Conservation (phyloP, 2,113 vertebrate species). For the Arothron firmamentum region DNA sequence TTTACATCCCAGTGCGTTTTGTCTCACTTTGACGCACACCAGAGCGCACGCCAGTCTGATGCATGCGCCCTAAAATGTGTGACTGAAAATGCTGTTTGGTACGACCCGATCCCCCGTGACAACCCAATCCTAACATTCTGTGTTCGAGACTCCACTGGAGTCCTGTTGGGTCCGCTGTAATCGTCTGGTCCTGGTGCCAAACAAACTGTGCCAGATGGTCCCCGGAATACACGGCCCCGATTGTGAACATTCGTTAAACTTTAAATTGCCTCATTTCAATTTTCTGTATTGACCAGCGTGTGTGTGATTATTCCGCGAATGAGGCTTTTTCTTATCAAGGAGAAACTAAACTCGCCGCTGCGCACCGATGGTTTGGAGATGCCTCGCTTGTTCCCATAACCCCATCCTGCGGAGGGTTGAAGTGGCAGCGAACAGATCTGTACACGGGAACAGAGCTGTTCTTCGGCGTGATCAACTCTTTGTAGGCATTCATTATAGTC, state of each 20-base stretch:
- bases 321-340: neutral
- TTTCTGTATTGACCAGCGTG: neutral
- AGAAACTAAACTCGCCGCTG: slow-evolving; percentile 1
- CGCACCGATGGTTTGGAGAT: slow-evolving; percentile 5
- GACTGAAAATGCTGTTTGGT: slow-evolving; percentile 21
- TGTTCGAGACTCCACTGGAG: slow-evolving; percentile 45
- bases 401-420: slow-evolving; percentile 66
- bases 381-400: slow-evolving; percentile 61
- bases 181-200: slow-evolving; percentile 81
- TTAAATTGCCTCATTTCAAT: slow-evolving; percentile 58
- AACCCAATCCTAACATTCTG: slow-evolving; percentile 1
- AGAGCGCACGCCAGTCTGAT: too few species aligned
- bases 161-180: slow-evolving; percentile 67
- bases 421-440: slow-evolving; percentile 85
- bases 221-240: slow-evolving; percentile 77
- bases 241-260: slow-evolving; percentile 71
- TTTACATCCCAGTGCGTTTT: neutral
- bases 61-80: slow-evolving; percentile 10
- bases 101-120: neutral
- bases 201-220: slow-evolving; percentile 86
- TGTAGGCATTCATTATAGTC: slow-evolving; percentile 89
- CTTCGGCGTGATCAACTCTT: slow-evolving; percentile 83
- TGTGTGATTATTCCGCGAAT: slow-evolving; percentile 6
- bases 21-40: slow-evolving; percentile 4
- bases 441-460: slow-evolving; percentile 84